These are phyloP conservation scores for Parelbella ahira DNA, from an alignment of 2,888 invertebrate genomes.

Conservation along the genomic window DNA sequence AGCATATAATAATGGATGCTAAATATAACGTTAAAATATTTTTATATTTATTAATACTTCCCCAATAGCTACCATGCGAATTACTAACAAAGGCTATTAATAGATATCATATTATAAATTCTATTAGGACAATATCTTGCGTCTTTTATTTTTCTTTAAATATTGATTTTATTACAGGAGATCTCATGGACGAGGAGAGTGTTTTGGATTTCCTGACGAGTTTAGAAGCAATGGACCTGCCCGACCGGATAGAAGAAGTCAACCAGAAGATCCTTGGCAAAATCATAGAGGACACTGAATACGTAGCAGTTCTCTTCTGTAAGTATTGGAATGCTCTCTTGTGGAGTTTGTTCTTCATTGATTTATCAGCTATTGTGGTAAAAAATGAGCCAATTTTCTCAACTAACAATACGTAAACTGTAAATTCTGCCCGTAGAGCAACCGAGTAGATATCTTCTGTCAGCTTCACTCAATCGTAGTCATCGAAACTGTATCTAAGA, in stretches of 20 bases:
- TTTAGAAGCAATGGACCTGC: conserved; percentile 96
- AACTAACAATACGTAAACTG: conserved; percentile 57
- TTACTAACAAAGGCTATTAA: too few relatives aligned
- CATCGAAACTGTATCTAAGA: conserved; percentile 49
- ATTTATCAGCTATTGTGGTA: conserved; percentile 64
- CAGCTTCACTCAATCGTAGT: conserved; percentile 44
- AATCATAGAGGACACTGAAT: conserved; percentile 94
- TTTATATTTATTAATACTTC: too few relatives aligned
- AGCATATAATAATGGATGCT: conserved; percentile 13
- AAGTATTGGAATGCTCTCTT: conserved; percentile 78
- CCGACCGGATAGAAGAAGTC: conserved; percentile 97
- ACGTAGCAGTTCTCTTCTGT: conserved; percentile 96
- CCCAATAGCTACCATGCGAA: too few relatives aligned
- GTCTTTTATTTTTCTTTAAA: too few relatives aligned
- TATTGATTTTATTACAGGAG: conserved; percentile 80
- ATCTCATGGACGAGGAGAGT: conserved; percentile 96
- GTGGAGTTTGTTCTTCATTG: conserved; percentile 49
- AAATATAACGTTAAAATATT: conserved; percentile 4
- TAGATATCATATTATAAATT: too few relatives aligned
- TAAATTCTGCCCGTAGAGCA: conserved; percentile 57
- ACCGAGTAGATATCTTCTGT: conserved; percentile 46
- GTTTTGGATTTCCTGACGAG: conserved; percentile 96
- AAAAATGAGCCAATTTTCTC: conserved; percentile 56
- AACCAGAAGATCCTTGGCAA: conserved; percentile 93
- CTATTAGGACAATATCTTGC: too few relatives aligned